A percentile compares a stretch with the other conserved stretches of the same genome.
phyloP scores from a whole-genome alignment of 2,888 invertebrate species.

The Caenorhabditis afra region DNA sequence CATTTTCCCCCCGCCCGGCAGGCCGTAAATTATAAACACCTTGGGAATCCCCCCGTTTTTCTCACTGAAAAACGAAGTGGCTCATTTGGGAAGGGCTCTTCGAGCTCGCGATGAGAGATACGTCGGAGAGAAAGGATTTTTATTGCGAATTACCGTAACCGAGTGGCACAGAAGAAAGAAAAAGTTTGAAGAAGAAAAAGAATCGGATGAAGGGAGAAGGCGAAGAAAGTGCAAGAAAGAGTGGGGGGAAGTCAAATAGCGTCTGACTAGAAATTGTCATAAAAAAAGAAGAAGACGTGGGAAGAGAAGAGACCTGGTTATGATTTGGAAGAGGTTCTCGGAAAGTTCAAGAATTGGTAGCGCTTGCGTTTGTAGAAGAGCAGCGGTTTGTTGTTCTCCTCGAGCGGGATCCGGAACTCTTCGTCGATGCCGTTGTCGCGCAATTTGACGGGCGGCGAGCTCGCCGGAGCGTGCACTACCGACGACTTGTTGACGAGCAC shows the following conservation, averaged over 20 bases:
- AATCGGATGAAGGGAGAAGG: slow-evolving; percentile 30
- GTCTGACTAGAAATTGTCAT: slow-evolving; percentile 55
- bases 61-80: no score
- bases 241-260: slow-evolving; percentile 1
- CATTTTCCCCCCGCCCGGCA: slow-evolving; percentile 19
- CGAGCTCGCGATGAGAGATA: no score
- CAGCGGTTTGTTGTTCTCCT: slow-evolving; percentile 73
- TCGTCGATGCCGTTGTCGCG: slow-evolving; percentile 67
- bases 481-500: slow-evolving; percentile 62
- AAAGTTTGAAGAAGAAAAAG: slow-evolving; percentile 10
- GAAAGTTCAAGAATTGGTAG: slow-evolving; percentile 78
- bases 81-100: no score
- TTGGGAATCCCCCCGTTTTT: slow-evolving; percentile 14
- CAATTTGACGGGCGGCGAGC: slow-evolving; percentile 57
- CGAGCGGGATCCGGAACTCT: slow-evolving; percentile 69
- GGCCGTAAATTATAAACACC: slow-evolving; percentile 41
- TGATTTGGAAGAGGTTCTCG: slow-evolving; percentile 70
- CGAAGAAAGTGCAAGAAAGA: slow-evolving; percentile 21
- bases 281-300: slow-evolving; percentile 10
- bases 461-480: slow-evolving; percentile 49
- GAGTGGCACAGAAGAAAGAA: slow-evolving; percentile 49
- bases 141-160: slow-evolving; percentile 58
- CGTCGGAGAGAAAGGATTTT: not conserved
- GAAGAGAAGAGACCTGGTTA: slow-evolving; percentile 48
- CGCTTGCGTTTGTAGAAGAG: slow-evolving; percentile 75